Percentiles rank a stretch among this genome's conserved stretches.
Evolutionary conservation across 2,888 invertebrate genomes (phyloP).

Genomic region (Drosophila mimica): DNA sequence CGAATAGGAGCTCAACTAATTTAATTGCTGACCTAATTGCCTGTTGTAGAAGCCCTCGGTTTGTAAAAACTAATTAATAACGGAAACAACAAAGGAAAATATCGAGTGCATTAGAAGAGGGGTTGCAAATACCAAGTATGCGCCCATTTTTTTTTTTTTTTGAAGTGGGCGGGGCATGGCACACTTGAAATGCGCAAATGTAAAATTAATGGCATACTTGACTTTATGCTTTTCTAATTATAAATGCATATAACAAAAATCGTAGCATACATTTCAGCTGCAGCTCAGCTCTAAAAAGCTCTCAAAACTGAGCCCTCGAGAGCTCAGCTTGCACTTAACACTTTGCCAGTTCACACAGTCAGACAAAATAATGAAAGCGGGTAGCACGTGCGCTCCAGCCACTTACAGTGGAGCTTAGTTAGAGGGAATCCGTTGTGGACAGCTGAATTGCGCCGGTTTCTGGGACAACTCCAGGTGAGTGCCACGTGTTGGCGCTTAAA

Average conservation of each 20-base stretch:
- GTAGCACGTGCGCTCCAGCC: conserved; percentile 56
- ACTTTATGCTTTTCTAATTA: conserved; percentile 74
- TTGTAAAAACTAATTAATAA: conserved; percentile 67
- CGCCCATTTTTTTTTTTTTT: conserved; percentile 49
- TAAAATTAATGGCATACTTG: conserved; percentile 76
- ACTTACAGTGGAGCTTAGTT: conserved; percentile 15
- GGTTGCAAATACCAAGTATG: conserved; percentile 29
- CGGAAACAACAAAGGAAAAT: conserved; percentile 32
- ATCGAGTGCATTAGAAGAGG: conserved; percentile 17
- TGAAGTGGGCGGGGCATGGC: conserved; percentile 45
- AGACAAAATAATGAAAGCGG: conserved; percentile 57
- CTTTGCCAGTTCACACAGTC: conserved; percentile 36
- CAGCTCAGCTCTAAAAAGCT: conserved; percentile 40
- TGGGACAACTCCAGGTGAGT: not conserved
- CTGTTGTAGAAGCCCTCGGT: conserved; percentile 36
- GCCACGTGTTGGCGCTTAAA: not conserved
- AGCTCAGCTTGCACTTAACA: conserved; percentile 64
- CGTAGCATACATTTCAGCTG: conserved; percentile 50
- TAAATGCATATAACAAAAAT: conserved; percentile 72
- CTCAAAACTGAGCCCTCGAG: conserved; percentile 55
- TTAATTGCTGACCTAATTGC: conserved; percentile 63
- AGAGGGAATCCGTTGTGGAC: conserved; percentile 22
- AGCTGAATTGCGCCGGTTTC: conserved; percentile 8
- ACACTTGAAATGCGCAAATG: conserved; percentile 72
- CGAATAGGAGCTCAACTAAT: conserved; percentile 48